phyloP scores from a whole-genome alignment of 2,113 vertebrate genomes.

The Hemibagrus wyckioides region DNA sequence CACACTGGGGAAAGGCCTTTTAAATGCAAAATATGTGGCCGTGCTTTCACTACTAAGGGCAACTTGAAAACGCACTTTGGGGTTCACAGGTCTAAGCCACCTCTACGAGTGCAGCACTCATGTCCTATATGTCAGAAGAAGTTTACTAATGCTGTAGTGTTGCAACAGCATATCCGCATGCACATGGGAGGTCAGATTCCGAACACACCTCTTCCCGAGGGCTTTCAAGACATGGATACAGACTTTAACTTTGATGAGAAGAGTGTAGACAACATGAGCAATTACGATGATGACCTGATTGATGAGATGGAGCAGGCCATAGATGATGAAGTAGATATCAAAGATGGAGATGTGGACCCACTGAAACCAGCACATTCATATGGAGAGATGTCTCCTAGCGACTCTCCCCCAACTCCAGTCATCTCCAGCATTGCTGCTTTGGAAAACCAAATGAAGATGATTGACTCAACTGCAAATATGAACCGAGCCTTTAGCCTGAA shows the following conservation, averaged over 20 bases:
- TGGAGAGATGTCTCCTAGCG: conserved; percentile 78
- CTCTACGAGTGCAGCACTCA: conserved; percentile 95
- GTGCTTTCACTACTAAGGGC: conserved; percentile 98
- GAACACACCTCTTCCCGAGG: conserved; percentile 90
- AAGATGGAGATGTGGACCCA: conserved; percentile 78
- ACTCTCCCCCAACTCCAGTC: conserved; percentile 87
- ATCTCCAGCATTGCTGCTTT: conserved; percentile 96
- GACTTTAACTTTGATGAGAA: conserved; percentile 90
- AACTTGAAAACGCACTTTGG: conserved; percentile 99
- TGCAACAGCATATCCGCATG: conserved; percentile 99
- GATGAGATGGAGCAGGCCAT: conserved; percentile 92
- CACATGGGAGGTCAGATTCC: conserved; percentile 99
- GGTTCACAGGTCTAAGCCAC: conserved; percentile 96
- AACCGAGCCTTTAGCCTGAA: conserved; percentile 81
- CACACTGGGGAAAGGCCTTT: conserved; percentile 98
- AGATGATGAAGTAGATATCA: conserved; percentile 86
- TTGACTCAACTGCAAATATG: conserved; percentile 88
- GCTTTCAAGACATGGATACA: conserved; percentile 90
- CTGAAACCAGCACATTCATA: conserved; percentile 79
- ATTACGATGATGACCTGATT: conserved; percentile 86
- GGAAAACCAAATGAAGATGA: conserved; percentile 99
- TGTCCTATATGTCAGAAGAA: conserved; percentile 99
- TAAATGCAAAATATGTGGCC: conserved; percentile 99
- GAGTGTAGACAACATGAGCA: conserved; percentile 85
- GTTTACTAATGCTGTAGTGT: conserved; percentile 96